These are phyloP conservation scores for Drosophila erecta DNA, from an alignment of 1,140 invertebrate genomes.

Conservation along the genomic window DNA sequence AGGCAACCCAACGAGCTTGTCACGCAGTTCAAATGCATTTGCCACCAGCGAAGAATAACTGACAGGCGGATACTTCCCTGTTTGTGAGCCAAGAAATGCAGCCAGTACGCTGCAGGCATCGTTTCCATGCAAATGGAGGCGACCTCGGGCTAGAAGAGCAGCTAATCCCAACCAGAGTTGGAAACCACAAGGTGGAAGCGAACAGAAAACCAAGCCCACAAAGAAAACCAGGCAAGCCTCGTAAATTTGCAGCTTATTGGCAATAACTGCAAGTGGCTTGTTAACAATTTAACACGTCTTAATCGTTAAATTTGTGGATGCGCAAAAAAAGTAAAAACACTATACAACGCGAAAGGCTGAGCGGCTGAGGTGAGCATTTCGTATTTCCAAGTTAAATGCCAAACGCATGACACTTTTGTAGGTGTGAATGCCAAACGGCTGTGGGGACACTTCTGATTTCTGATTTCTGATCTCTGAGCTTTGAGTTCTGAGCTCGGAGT, in stretches of 20 bases:
- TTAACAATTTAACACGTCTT: constrained; percentile 85
- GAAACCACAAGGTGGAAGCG: constrained; percentile 8
- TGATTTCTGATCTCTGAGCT: constrained; percentile 37
- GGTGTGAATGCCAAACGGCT: constrained; percentile 77
- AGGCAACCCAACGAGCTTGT: constrained; percentile 40
- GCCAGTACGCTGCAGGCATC: no score
- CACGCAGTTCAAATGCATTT: constrained; percentile 38
- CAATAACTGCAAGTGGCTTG: constrained; percentile 84
- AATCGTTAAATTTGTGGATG: constrained; percentile 84
- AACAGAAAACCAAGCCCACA: constrained; percentile 14
- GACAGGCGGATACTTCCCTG: neutral
- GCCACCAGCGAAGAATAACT: constrained; percentile 25
- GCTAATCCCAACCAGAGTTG: constrained; percentile 11
- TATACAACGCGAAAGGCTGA: constrained; percentile 11
- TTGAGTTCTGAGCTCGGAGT: constrained; percentile 42
- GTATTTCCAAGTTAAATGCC: constrained; percentile 62
- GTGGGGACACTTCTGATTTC: constrained; percentile 60
- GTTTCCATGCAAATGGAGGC: constrained; percentile 61
- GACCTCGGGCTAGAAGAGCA: constrained; percentile 28
- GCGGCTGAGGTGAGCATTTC: constrained; percentile 22
- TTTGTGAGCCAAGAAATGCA: constrained; percentile 19
- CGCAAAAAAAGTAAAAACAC: constrained; percentile 24
- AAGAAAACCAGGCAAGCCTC: constrained; percentile 57
- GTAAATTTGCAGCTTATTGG: constrained; percentile 84
- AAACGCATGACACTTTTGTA: constrained; percentile 83